phyloP scores from a whole-genome alignment of 2,888 invertebrate genomes.

The Gortyna flavago region DNA sequence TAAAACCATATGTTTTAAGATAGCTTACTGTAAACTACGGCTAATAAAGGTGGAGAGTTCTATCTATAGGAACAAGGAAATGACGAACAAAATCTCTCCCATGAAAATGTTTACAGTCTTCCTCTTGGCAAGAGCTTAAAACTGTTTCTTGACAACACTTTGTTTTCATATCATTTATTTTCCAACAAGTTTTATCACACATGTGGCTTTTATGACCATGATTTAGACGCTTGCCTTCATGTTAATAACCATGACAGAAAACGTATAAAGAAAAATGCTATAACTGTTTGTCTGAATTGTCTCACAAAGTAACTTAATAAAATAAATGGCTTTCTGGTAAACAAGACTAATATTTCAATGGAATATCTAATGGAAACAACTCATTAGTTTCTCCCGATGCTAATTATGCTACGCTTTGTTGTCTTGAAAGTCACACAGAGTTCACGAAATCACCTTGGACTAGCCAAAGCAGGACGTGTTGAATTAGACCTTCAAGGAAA shows the following conservation, averaged over 20 bases:
- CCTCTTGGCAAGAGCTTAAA: slow-evolving; percentile 51
- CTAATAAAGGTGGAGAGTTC: slow-evolving; percentile 16
- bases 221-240: neutral
- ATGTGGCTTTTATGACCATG: neutral
- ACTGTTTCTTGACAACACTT: slow-evolving; percentile 26
- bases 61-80: slow-evolving; percentile 44
- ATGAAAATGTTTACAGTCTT: slow-evolving; percentile 26
- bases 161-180: neutral
- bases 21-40: slow-evolving; percentile 28
- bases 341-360: neutral
- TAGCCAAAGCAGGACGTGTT: slow-evolving; percentile 20
- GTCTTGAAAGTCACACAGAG: slow-evolving; percentile 21
- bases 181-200: neutral
- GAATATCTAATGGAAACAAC: neutral
- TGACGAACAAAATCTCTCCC: slow-evolving; percentile 34
- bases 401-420: neutral
- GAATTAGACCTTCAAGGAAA: slow-evolving; percentile 16
- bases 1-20: slow-evolving; percentile 39
- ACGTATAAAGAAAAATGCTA: neutral
- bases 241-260: neutral
- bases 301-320: neutral
- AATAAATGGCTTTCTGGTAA: neutral
- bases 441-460: slow-evolving; percentile 25
- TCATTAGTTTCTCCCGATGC: neutral
- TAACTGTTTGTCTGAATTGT: neutral